phyloP scores from a whole-genome alignment of 2,113 vertebrate species.

The Recurvirostra avosetta region DNA sequence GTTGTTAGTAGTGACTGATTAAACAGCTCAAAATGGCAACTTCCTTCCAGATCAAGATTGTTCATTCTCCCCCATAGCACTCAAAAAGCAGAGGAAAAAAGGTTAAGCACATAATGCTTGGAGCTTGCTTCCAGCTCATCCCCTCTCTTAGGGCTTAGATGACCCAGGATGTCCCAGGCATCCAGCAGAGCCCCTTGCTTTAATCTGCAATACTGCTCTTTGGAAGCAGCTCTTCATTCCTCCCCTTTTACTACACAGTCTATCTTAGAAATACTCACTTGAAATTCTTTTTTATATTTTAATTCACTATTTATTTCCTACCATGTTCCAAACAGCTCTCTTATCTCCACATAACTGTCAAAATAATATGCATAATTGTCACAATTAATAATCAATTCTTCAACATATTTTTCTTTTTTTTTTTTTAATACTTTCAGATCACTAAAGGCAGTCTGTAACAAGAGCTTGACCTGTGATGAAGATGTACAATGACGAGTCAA shows the following conservation, averaged over 20 bases:
- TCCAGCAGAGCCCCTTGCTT: neutral
- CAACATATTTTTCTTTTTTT: neutral
- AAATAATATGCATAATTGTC: neutral
- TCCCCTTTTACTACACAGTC: neutral
- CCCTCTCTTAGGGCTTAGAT: conserved; percentile 16
- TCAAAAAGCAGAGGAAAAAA: conserved; percentile 16
- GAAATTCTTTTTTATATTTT: neutral
- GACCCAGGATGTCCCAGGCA: conserved; percentile 22
- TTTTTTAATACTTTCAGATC: neutral
- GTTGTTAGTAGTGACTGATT: neutral
- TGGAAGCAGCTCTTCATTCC: neutral
- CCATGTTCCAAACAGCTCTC: neutral
- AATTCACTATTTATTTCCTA: neutral
- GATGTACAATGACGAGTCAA: neutral
- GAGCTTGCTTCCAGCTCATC: conserved; percentile 31
- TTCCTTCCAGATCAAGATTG: neutral
- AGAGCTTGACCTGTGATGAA: neutral
- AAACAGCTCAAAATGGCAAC: neutral
- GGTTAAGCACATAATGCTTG: conserved; percentile 45
- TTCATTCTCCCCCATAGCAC: neutral
- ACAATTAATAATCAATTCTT: neutral
- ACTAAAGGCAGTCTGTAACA: neutral
- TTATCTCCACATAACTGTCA: neutral
- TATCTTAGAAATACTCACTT: neutral
- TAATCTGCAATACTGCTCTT: neutral